Conservation (phyloP, 2,888 invertebrate genomes). For the Theristus sp. region DNA sequence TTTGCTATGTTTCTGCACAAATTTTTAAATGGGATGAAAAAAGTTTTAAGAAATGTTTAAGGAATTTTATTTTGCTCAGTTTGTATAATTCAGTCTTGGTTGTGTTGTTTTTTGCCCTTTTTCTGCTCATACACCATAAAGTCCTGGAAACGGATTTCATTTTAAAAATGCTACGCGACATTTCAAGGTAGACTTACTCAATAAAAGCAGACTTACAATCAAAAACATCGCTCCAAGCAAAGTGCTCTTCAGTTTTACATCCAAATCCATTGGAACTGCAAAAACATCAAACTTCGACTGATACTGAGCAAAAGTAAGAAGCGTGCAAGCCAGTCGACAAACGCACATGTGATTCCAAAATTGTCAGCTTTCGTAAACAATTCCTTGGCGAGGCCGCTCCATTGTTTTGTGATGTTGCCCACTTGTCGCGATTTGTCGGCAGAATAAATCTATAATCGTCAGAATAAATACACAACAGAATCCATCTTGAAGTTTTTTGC, state of each 20-base stretch:
- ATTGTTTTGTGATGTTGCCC: constrained; percentile 60
- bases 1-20: not conserved
- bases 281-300: too few relatives aligned
- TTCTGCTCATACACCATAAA: not conserved
- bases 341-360: constrained; percentile 55
- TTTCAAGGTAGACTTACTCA: not conserved
- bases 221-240: constrained; percentile 56
- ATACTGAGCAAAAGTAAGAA: not conserved
- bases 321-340: not conserved
- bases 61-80: too few relatives aligned
- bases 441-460: too few relatives aligned
- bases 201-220: not conserved
- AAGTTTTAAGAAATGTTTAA: too few relatives aligned
- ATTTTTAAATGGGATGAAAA: not conserved
- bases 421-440: too few relatives aligned
- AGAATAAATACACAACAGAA: too few relatives aligned
- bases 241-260: constrained; percentile 59
- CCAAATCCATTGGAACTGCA: constrained; percentile 58
- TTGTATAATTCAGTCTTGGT: not conserved
- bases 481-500: too few relatives aligned
- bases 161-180: too few relatives aligned
- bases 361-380: constrained; percentile 65
- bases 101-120: too few relatives aligned
- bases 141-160: not conserved
- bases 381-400: constrained; percentile 63